Conservation (phyloP, 2,888 invertebrate genomes). For the Isotomurus palustris region DNA sequence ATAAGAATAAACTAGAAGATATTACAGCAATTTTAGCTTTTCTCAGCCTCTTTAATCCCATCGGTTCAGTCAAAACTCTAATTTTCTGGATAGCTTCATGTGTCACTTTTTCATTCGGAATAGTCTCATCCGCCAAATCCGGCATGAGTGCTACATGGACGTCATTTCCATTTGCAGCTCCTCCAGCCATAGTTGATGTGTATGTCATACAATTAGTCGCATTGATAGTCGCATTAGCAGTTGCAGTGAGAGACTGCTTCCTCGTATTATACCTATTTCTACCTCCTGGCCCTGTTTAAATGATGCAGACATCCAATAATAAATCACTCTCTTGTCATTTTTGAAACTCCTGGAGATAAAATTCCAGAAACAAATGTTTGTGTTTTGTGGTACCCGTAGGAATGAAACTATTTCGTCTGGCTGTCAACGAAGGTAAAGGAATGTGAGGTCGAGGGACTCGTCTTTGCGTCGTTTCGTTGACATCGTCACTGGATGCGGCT, state of each 20-base stretch:
- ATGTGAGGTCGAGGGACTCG: slow-evolving; percentile 22
- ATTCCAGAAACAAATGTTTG: too few relatives aligned
- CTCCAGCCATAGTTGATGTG: slow-evolving; percentile 31
- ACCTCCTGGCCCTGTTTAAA: too few relatives aligned
- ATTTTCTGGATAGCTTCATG: slow-evolving; percentile 84
- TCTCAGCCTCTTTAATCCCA: slow-evolving; percentile 74
- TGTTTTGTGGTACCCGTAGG: neutral
- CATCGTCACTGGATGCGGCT: slow-evolving; percentile 6
- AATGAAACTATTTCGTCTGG: slow-evolving; percentile 21
- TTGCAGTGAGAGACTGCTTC: neutral
- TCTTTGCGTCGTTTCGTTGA: slow-evolving; percentile 7
- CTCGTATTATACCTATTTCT: too few relatives aligned
- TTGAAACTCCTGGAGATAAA: too few relatives aligned
- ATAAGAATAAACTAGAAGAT: neutral
- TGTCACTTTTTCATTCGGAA: slow-evolving; percentile 74
- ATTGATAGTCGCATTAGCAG: neutral
- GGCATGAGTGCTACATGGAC: slow-evolving; percentile 74
- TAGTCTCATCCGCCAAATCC: slow-evolving; percentile 68
- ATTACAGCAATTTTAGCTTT: slow-evolving; percentile 72
- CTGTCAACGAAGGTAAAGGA: slow-evolving; percentile 40
- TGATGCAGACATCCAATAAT: too few relatives aligned
- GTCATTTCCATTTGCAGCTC: slow-evolving; percentile 55
- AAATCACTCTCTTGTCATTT: too few relatives aligned
- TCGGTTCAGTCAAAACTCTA: slow-evolving; percentile 75
- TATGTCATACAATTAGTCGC: slow-evolving; percentile 17